Evolutionary conservation across 2,113 vertebrate genomes (phyloP).

Genomic region (Eidolon helvum): DNA sequence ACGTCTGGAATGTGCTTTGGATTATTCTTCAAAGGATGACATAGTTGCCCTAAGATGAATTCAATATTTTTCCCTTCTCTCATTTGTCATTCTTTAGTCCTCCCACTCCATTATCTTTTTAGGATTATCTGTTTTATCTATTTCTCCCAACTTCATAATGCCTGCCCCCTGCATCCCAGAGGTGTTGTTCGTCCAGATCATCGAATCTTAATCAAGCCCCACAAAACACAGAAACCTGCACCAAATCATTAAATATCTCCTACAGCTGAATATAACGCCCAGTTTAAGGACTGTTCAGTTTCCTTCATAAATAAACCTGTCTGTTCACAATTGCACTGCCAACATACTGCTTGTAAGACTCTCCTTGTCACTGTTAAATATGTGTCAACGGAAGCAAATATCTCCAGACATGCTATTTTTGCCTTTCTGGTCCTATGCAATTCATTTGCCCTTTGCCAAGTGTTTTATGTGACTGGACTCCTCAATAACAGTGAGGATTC

Average conservation of each 20-base stretch:
- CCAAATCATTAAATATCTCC: background rate
- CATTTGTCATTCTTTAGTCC: slow-evolving; percentile 45
- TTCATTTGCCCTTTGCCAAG: slow-evolving; percentile 2
- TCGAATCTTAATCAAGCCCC: background rate
- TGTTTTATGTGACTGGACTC: slow-evolving; percentile 26
- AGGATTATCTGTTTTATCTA: slow-evolving; percentile 23
- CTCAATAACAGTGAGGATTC: slow-evolving; percentile 11
- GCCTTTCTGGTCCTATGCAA: background rate
- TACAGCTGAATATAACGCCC: background rate
- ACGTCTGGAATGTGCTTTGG: slow-evolving; percentile 72
- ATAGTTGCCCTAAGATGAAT: slow-evolving; percentile 41
- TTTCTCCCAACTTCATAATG: background rate
- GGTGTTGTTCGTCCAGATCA: background rate
- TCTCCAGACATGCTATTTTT: background rate
- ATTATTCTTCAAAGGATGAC: slow-evolving; percentile 71
- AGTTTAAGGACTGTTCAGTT: background rate
- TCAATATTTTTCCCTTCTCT: slow-evolving; percentile 49
- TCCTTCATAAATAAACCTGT: background rate
- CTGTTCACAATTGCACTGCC: background rate
- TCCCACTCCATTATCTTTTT: background rate
- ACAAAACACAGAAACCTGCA: background rate
- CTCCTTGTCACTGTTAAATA: background rate
- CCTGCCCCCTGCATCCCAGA: background rate
- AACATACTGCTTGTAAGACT: background rate
- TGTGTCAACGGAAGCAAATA: background rate